Base-by-base conservation (phyloP, 2,113 vertebrate genomes). In the Eolophus roseicapilla region DNA sequence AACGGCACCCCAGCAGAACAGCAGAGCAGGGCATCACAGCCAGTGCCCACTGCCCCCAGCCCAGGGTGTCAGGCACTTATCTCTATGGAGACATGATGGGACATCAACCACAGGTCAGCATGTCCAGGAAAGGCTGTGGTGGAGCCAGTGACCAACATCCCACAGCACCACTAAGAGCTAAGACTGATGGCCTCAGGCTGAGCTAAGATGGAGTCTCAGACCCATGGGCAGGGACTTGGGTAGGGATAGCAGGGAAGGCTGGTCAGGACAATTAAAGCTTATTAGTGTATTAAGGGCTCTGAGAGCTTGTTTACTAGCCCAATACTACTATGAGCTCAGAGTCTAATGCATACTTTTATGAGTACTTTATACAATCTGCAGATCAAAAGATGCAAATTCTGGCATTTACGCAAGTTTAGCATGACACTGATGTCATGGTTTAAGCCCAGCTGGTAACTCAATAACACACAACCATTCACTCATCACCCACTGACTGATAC, bases 51-150 rank as follows among this genome's bases (percentile, higher is more conserved):
- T 25, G 6, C 8, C 28, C 41, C 69, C 24, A 13, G 17, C 18
- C 41, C 28, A 41, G 35, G 21, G 5, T 7, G 7, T 19, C 31
- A 17, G 55, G 20, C 37, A 90, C 11, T 20, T 50, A 92, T 8
- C 23, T 53, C 3, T 3, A 2, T 7, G 13, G 29, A n/a, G 17
- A 39, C 2, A 4, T 6, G 7, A 29, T 2, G 14, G 17, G 24
- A 59, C 23, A 31, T 15, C 18, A 64, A 28, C 28, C 37, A 18
- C 83, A 25, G 13, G 4, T 43, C 44, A 55, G 18, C 9, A 15
- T 0, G 14, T 8, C 11, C 27, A 44, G 13, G 13, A 20, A 59
- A 18, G 24, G 43, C 69, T 76, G 29, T 9, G 10, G 23, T 0
- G 59, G 17, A 53, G 17, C 37, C 52, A 52, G 13, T 1, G 2